These are phyloP conservation scores for Aplocera efformata DNA, from an alignment of 2,888 invertebrate species.

Conservation along the genomic window DNA sequence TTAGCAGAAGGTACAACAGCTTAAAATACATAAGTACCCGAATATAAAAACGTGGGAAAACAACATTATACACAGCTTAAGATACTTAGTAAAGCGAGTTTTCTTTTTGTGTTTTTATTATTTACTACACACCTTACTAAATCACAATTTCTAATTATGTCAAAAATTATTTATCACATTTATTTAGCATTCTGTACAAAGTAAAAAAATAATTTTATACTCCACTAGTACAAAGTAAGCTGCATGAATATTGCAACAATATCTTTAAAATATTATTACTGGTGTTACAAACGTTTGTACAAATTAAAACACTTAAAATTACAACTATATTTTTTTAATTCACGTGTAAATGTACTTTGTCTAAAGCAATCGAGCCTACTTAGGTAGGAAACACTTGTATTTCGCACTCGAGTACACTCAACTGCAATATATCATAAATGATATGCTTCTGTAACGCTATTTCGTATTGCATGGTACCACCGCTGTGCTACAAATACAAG, in stretches of 20 bases:
- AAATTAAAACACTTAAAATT: conserved; percentile 31
- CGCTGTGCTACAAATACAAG: conserved; percentile 41
- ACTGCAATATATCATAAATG: conserved; percentile 34
- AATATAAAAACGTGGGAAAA: conserved; percentile 73
- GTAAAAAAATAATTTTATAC: conserved; percentile 77
- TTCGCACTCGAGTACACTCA: conserved; percentile 23
- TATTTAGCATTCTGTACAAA: conserved; percentile 74
- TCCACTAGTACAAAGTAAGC: conserved; percentile 69
- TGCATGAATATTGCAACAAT: conserved; percentile 54
- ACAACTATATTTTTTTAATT: conserved; percentile 31
- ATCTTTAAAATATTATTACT: conserved; percentile 31
- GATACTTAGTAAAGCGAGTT: conserved; percentile 73
- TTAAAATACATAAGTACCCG: conserved; percentile 73
- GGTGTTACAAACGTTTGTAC: conserved; percentile 39
- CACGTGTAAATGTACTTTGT: conserved; percentile 37
- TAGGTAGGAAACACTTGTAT: conserved; percentile 9
- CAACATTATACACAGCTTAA: conserved; percentile 63
- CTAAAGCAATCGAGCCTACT: conserved; percentile 34
- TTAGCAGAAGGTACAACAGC: conserved; percentile 70
- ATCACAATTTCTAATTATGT: conserved; percentile 78
- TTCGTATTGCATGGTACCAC: conserved; percentile 40
- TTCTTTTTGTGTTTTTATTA: conserved; percentile 52
- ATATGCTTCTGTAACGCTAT: conserved; percentile 46
- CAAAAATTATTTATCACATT: conserved; percentile 77
- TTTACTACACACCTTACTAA: conserved; percentile 75